Evolutionary conservation across 2,113 vertebrate species (phyloP).

Genomic region (Toxostoma redivivum): DNA sequence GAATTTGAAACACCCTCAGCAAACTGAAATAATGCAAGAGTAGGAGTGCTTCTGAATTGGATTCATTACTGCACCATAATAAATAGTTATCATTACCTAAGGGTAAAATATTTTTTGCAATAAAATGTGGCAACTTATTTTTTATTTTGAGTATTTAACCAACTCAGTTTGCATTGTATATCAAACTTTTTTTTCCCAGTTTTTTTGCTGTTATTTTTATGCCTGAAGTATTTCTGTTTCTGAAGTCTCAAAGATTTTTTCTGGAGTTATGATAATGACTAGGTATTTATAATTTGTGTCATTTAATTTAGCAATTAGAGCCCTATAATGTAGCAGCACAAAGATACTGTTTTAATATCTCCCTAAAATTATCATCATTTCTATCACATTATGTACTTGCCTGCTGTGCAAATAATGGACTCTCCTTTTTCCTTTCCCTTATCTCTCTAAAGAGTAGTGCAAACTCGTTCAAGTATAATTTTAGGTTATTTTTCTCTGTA

Average conservation of each 20-base stretch:
- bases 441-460: fast-evolving
- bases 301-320: background rate
- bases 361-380: background rate
- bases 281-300: background rate
- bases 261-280: background rate
- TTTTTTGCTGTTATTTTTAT: background rate
- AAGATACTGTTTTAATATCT: conserved; percentile 3
- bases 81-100: background rate
- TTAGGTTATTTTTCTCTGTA: background rate
- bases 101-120: background rate
- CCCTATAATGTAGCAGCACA: background rate
- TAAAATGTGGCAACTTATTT: background rate
- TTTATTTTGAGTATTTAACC: background rate
- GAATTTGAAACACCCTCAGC: background rate
- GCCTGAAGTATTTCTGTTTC: background rate
- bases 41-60: background rate
- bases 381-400: background rate
- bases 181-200: background rate
- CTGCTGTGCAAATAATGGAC: background rate
- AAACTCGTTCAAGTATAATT: background rate
- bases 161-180: background rate
- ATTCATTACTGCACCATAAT: background rate
- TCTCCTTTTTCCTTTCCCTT: background rate
- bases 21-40: background rate
- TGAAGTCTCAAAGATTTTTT: background rate